Conservation (phyloP, 2,113 vertebrate species). For the Benitochromis conjunctus region DNA sequence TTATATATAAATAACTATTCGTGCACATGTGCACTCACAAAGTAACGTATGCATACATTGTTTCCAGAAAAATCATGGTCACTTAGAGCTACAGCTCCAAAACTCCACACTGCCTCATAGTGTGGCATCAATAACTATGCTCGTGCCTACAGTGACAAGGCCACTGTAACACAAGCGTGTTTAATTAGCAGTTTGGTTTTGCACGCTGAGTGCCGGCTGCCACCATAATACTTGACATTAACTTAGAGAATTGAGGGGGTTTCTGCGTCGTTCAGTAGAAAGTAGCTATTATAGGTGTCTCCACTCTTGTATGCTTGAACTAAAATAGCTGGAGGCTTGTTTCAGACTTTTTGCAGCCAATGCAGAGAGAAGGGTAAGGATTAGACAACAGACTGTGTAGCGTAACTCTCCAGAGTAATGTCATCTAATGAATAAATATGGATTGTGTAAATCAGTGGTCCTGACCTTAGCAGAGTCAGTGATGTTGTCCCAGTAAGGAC, state of each 20-base stretch:
- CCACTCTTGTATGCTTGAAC: not conserved
- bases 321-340: not conserved
- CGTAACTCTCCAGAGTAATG: not conserved
- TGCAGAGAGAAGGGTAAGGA: not conserved
- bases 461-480: constrained; percentile 90
- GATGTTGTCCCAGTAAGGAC: constrained; percentile 98
- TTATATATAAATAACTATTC: not conserved
- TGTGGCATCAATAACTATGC: not conserved
- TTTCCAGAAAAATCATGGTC: not conserved
- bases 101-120: not conserved
- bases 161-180: not conserved
- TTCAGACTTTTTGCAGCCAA: not conserved
- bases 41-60: not conserved
- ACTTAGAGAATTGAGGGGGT: constrained; percentile 14
- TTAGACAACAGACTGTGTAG: not conserved
- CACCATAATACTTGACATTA: constrained; percentile 29
- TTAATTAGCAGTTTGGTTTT: constrained; percentile 42
- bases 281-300: not conserved
- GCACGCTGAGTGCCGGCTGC: constrained; percentile 13
- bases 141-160: not conserved
- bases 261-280: constrained; percentile 4
- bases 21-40: not conserved
- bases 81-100: not conserved
- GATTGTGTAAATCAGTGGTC: not conserved
- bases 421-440: not conserved